Base-by-base conservation (phyloP, 2,797 vertebrate species). In the Sciurus carolinensis region DNA sequence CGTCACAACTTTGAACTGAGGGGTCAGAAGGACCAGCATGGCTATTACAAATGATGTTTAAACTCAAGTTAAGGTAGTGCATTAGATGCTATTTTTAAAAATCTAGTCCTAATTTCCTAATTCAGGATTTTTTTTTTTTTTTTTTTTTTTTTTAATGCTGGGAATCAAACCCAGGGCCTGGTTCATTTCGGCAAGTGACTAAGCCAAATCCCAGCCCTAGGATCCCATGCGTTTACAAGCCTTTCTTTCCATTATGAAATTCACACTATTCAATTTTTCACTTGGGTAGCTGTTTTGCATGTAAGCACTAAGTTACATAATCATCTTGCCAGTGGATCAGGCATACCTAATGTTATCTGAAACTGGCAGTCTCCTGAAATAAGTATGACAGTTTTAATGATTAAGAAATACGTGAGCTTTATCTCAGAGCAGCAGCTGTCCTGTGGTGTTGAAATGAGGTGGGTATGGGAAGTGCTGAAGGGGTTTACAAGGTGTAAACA, bases 371-470 rank as follows among this genome's bases (percentile, higher is more conserved):
- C 52, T 42, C 26, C 30, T 36, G 33, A 87, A 17, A 42, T 39
- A 84, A 81, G 33, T 75, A 57, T 4, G 50, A 73, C 59, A 62
- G 81, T 80, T 91, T 84, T 95, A 47, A 26, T 13, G 87, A 88
- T 75, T 85, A 64, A 76, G 69, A 71, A 83, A 11, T 17, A 30
- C 0, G 22, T 44, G 26, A 47, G 57, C n/a, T 89, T 98, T 97
- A 97, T 97, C 95, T 96, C 87, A 59, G 79, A 89, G 50, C 18
- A 66, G 50, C 96, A 96, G 93, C 93, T 95, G 97, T 54, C 22
- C 36, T 42, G 54, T 84, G 77, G 87, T 5, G 47, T 33, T 0
- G 52, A 77, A 67, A 64, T 22, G 36, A 80, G 33, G 39, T 0
- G 30, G 95, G 26, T 28, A 47, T 90, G 87, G 66, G 10, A 15